A percentile compares a stretch with the other conserved stretches of the same genome.
These are phyloP conservation scores for Pristis pectinata DNA, from an alignment of 2,797 vertebrate species.

Conservation along the genomic window DNA sequence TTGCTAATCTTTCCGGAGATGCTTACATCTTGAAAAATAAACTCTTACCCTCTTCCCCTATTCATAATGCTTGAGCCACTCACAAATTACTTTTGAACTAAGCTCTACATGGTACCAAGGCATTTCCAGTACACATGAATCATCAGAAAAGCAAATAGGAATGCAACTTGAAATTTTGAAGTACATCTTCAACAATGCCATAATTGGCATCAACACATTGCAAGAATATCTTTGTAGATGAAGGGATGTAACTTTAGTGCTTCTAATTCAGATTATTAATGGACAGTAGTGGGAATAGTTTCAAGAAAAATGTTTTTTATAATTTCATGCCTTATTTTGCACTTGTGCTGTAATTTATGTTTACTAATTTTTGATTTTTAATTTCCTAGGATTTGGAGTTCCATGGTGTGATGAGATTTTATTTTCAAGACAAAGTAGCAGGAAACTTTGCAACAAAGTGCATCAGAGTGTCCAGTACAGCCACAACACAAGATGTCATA, in stretches of 20 bases:
- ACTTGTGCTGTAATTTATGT: background rate
- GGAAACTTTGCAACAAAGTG: slow-evolving; percentile 98
- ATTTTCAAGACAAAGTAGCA: slow-evolving; percentile 96
- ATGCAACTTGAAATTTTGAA: background rate
- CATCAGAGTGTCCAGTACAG: slow-evolving; percentile 92
- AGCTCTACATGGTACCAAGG: no score
- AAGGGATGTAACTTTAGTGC: background rate
- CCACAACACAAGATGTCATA: slow-evolving; percentile 95
- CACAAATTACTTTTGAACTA: background rate
- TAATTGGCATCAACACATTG: background rate
- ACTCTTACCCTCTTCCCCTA: background rate
- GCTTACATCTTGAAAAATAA: background rate
- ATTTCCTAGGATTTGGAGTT: slow-evolving; percentile 84
- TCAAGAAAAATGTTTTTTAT: background rate
- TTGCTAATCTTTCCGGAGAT: no score
- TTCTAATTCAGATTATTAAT: no score
- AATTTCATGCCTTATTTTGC: background rate
- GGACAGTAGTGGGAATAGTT: background rate
- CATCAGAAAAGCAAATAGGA: background rate
- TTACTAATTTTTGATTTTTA: slow-evolving; percentile 34
- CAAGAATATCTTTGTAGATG: background rate
- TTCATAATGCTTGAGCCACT: background rate
- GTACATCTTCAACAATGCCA: background rate
- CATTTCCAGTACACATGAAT: background rate
- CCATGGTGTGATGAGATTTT: slow-evolving; percentile 98